phyloP scores from a whole-genome alignment of 2,888 invertebrate genomes.

The Andrena hattorfiana region DNA sequence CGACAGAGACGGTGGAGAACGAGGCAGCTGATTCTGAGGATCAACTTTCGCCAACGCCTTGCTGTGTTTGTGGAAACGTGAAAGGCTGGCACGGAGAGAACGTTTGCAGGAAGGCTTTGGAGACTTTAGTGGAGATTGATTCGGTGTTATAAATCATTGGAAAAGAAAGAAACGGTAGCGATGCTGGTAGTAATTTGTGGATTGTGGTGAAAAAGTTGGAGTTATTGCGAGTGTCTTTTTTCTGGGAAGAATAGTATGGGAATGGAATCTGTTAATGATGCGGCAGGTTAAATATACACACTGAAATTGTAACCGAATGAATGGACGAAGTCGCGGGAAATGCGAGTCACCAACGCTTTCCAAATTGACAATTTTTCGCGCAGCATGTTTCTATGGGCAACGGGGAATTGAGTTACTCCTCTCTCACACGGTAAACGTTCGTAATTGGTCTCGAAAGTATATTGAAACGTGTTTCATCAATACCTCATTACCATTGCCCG shows the following conservation, averaged over 20 bases:
- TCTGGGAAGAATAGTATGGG: too few species aligned
- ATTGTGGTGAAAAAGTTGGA: too few species aligned
- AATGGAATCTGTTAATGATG: neutral
- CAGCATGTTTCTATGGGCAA: neutral
- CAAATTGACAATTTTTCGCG: conserved; percentile 15
- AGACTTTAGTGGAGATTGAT: neutral
- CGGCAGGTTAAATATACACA: neutral
- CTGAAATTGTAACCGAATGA: conserved; percentile 4
- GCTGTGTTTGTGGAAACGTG: neutral
- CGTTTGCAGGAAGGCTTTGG: neutral
- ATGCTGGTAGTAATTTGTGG: too few species aligned
- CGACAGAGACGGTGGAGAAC: conserved; percentile 11
- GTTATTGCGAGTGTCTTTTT: too few species aligned
- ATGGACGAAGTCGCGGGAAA: neutral
- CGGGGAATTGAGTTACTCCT: conserved; percentile 22
- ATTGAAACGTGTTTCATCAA: conserved; percentile 18
- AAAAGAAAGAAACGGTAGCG: too few species aligned
- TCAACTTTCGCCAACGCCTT: neutral
- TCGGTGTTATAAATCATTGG: too few species aligned
- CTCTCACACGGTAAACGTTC: conserved; percentile 6
- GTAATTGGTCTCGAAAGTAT: conserved; percentile 7
- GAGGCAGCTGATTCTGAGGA: neutral
- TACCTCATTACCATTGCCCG: conserved; percentile 11
- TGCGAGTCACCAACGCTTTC: neutral
- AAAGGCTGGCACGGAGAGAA: too few species aligned